These are phyloP conservation scores for Tryphoninae sp. DNA, from an alignment of 2,888 invertebrate species.

Conservation along the genomic window DNA sequence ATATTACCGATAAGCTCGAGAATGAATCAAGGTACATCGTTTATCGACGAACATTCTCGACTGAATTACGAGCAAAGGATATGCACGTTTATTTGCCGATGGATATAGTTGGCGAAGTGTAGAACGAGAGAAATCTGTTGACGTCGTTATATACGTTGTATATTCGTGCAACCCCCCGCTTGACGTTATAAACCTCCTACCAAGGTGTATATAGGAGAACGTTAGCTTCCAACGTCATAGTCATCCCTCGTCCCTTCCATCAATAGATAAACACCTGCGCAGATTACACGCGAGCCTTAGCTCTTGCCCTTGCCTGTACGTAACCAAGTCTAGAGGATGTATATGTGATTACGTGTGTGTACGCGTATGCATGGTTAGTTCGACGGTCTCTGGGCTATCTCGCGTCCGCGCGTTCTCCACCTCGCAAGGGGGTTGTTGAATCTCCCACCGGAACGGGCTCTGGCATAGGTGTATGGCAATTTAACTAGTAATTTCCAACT, in stretches of 20 bases:
- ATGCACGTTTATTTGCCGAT: conserved; percentile 29
- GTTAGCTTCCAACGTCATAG: conserved; percentile 37
- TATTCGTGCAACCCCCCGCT: conserved; percentile 8
- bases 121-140: conserved; percentile 56
- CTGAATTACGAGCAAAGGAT: conserved; percentile 28
- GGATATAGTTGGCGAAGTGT: conserved; percentile 54
- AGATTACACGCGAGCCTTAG: conserved; percentile 74
- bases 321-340: too few relatives aligned
- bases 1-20: not conserved
- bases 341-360: not conserved
- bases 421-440: not conserved
- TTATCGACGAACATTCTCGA: conserved; percentile 13
- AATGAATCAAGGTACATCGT: conserved; percentile 25
- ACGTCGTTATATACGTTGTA: conserved; percentile 37
- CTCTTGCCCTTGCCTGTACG: conserved; percentile 68
- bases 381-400: conserved; percentile 45
- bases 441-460: conserved; percentile 28
- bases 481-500: conserved; percentile 81
- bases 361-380: conserved; percentile 17
- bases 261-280: conserved; percentile 79
- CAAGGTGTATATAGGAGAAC: not conserved
- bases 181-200: conserved; percentile 52
- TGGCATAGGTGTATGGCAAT: conserved; percentile 77
- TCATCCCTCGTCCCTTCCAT: conserved; percentile 62
- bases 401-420: conserved; percentile 31